Evolutionary conservation across 2,113 vertebrate genomes (phyloP).

Genomic region (Mionectes macconnelli): DNA sequence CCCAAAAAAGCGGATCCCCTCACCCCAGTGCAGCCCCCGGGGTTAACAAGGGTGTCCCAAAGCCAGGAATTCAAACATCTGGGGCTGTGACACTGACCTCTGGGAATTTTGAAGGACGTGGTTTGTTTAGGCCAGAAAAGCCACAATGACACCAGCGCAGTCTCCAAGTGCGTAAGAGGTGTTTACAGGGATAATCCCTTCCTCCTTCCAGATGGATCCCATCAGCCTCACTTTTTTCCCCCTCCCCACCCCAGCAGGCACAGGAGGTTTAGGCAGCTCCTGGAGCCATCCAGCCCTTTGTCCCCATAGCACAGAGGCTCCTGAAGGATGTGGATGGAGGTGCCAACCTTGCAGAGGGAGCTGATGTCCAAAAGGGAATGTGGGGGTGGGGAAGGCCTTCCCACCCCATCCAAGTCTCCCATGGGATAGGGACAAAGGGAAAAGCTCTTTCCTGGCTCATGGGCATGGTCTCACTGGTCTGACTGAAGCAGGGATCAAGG

Average conservation of each 20-base stretch:
- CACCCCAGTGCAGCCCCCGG: fast-evolving
- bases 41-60: background rate
- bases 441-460: fast-evolving
- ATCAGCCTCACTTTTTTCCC: background rate
- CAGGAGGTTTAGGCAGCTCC: background rate
- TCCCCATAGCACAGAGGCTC: background rate
- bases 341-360: fast-evolving
- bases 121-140: background rate
- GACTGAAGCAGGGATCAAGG: background rate
- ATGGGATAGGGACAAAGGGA: fast-evolving
- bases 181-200: background rate
- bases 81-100: background rate
- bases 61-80: background rate
- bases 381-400: fast-evolving
- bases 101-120: background rate
- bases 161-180: fast-evolving
- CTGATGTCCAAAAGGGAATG: fast-evolving
- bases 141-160: background rate
- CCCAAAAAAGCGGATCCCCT: background rate
- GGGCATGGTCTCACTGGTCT: background rate
- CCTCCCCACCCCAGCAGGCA: background rate
- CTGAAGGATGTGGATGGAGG: fast-evolving
- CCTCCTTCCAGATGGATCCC: background rate
- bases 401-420: background rate
- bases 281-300: background rate